These are phyloP conservation scores for Nannobrachium achirus DNA, from an alignment of 2,113 vertebrate genomes.

Conservation along the genomic window DNA sequence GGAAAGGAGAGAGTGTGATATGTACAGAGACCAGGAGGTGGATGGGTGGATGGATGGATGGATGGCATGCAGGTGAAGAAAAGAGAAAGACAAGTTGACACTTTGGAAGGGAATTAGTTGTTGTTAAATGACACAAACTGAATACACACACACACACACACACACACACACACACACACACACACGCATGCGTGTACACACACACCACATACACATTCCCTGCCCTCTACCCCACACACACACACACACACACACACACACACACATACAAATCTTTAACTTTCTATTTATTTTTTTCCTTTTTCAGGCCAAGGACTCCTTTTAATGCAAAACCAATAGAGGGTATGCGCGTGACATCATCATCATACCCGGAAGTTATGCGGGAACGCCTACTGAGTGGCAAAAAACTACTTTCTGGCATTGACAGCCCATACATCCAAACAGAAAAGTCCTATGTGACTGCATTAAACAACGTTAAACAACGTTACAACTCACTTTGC, in stretches of 20 bases:
- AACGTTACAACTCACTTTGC: too few relatives aligned
- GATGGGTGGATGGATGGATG: background rate
- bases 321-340: too few relatives aligned
- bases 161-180: background rate
- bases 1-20: conserved; percentile 20
- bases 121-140: background rate
- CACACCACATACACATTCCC: background rate
- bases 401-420: too few relatives aligned
- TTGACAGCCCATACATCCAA: too few relatives aligned
- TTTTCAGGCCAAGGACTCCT: too few relatives aligned
- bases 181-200: background rate
- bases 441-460: too few relatives aligned
- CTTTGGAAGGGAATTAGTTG: background rate
- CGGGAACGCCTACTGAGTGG: too few relatives aligned
- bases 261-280: too few relatives aligned
- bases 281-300: background rate
- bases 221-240: background rate
- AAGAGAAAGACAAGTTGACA: too few relatives aligned
- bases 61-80: conserved; percentile 20
- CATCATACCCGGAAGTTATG: too few relatives aligned
- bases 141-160: background rate
- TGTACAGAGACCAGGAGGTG: conserved; percentile 2
- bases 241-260: conserved; percentile 8
- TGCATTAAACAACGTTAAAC: too few relatives aligned
- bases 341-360: too few relatives aligned